Percentiles rank a stretch among this genome's conserved stretches.
Conservation (phyloP, 1,140 invertebrate genomes). For the Drosophila kurseongensis region DNA sequence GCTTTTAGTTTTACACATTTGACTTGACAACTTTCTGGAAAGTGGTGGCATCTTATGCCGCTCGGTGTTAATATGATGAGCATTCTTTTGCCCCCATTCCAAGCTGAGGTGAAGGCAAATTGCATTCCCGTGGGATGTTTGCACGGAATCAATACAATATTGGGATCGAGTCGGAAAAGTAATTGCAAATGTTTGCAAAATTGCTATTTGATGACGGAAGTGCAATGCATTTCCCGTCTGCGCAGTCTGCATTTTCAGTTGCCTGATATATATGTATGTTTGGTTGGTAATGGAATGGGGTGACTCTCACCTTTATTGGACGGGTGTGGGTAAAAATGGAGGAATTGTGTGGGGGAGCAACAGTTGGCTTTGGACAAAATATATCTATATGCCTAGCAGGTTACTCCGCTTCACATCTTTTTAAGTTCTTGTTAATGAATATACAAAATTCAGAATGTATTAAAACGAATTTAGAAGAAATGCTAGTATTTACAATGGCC, state of each 20-base stretch:
- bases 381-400: background rate
- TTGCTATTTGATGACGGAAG: constrained; percentile 61
- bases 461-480: too few relatives aligned
- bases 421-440: too few relatives aligned
- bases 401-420: background rate
- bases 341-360: constrained; percentile 9
- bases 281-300: background rate
- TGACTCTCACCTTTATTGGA: constrained; percentile 15
- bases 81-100: constrained; percentile 7
- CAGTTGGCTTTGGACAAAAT: constrained; percentile 19
- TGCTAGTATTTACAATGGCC: too few relatives aligned
- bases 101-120: constrained; percentile 40
- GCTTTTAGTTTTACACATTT: constrained; percentile 71
- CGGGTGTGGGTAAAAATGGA: constrained; percentile 3
- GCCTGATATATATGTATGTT: constrained; percentile 6
- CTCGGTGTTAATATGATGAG: constrained; percentile 52
- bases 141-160: constrained; percentile 60
- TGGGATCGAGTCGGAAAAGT: constrained; percentile 42
- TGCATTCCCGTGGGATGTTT: constrained; percentile 56
- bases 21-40: constrained; percentile 47
- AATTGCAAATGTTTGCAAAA: constrained; percentile 60
- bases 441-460: too few relatives aligned
- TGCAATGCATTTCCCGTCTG: constrained; percentile 57
- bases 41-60: constrained; percentile 35
- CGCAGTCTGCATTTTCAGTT: constrained; percentile 29